Conservation (phyloP, 2,797 vertebrate species). For the Myripristis murdjan region DNA sequence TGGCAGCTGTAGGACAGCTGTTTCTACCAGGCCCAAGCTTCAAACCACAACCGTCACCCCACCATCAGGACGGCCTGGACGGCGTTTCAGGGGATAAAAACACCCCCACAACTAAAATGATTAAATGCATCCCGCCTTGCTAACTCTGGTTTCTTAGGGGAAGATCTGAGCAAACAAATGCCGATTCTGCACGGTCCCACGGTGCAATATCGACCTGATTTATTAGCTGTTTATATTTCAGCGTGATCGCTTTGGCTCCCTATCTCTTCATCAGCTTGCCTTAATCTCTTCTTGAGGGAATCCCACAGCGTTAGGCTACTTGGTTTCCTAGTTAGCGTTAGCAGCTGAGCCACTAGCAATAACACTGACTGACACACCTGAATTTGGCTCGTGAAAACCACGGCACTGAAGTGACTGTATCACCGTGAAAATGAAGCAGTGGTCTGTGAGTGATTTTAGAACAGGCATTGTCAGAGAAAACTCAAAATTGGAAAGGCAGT, state of each 20-base stretch:
- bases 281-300: no score
- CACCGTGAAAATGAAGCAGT: no score
- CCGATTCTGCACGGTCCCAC: background rate
- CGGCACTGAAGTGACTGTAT: no score
- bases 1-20: conserved; percentile 97
- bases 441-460: no score
- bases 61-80: conserved; percentile 60
- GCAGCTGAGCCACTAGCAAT: no score
- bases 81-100: conserved; percentile 67
- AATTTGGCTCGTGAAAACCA: no score
- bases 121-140: conserved; percentile 65
- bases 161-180: conserved; percentile 34
- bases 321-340: no score
- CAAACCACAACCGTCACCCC: conserved; percentile 64
- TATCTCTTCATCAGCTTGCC: no score
- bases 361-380: no score
- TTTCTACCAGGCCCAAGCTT: conserved; percentile 82
- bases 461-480: no score
- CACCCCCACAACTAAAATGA: conserved; percentile 58
- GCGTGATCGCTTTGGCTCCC: background rate
- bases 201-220: conserved; percentile 1
- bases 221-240: conserved; percentile 1
- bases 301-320: no score
- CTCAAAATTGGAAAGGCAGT: no score
- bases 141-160: conserved; percentile 26